Conservation (phyloP, 2,113 vertebrate genomes). For the Oncorhynchus gorbuscha region DNA sequence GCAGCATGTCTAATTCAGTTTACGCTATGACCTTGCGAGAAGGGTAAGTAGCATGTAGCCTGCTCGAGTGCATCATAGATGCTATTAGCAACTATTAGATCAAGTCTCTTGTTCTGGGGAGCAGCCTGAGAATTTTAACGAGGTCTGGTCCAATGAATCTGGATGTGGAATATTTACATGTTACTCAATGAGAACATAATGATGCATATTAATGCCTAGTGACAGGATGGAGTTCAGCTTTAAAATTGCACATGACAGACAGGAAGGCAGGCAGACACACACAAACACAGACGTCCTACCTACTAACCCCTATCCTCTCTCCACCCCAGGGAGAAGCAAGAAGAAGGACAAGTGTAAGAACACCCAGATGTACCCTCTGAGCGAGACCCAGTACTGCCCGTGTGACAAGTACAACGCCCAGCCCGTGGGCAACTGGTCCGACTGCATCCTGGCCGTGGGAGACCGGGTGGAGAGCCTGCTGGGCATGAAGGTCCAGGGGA, state of each 20-base stretch:
- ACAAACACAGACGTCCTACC: background rate
- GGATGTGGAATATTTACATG: too few relatives aligned
- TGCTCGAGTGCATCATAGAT: background rate
- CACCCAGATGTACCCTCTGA: constrained; percentile 88
- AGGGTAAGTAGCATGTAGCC: background rate
- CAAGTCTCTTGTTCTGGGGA: too few relatives aligned
- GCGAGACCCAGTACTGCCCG: constrained; percentile 95
- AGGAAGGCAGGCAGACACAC: constrained; percentile 26
- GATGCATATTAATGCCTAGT: too few relatives aligned
- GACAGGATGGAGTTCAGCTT: too few relatives aligned
- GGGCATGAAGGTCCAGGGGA: constrained; percentile 84
- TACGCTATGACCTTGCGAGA: constrained; percentile 12
- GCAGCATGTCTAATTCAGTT: background rate
- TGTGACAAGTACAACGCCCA: constrained; percentile 96
- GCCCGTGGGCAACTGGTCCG: constrained; percentile 96
- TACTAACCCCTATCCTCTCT: constrained; percentile 30
- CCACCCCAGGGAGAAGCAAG: constrained; percentile 89
- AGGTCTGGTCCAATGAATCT: too few relatives aligned
- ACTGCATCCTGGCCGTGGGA: constrained; percentile 92
- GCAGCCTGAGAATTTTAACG: too few relatives aligned
- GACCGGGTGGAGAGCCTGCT: constrained; percentile 73
- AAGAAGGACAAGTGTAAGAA: constrained; percentile 97
- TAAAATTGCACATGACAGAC: background rate
- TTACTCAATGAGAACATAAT: too few relatives aligned
- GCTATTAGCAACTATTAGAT: constrained; percentile 13